Base-by-base conservation (phyloP, 1,140 invertebrate species). In the Hydropsyche tenuis region DNA sequence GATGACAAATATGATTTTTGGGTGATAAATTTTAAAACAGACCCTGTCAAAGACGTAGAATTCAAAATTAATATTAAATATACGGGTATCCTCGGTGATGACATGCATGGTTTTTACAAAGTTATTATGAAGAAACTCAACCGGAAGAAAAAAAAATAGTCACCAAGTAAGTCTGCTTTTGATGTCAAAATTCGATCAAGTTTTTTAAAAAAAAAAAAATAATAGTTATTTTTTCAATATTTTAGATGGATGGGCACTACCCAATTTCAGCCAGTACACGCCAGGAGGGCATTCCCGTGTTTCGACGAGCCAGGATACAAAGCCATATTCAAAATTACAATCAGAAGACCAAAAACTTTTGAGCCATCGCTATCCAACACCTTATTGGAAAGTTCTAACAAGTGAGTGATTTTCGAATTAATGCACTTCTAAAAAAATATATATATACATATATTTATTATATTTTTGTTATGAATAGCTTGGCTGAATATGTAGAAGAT, bases 281-380 rank as follows among this genome's bases (percentile, higher is more conserved):
- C 93, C 11, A 83, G 92, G 64, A 85, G 85, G 75, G 90, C 88
- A 0, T 94, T 94, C 78, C 93, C 93, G 0, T 93, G 91, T 79
- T 93, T 92, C 79, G 93, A 94, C 80, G 93, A 94, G 78, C 93
- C 92, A 0, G 84, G 84, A 14, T 84, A 92, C 11, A 94, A 93
- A 81, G 89, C 92, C 0, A 82, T 82, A 0, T 94, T 92, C 75
- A 9, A 16, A 48, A 16, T 68, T 5, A 14, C n/a, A 2, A 22
- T 68, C 20, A 68, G 46, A n/a, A 30, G 65, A 30, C 65, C 65
- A 1, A 16, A 64, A 7, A 16, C 6, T 64, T 64, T 25, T 16
- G 3, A 3, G 30, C 12, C 1, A 16, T 37, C 20, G 18, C 9
- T 27, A 14, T 64, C 62, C 16, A 64, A 64, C 23, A 68, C 30